Evolutionary conservation across 2,797 vertebrate genomes (phyloP).

Genomic region (Fratercula arctica): DNA sequence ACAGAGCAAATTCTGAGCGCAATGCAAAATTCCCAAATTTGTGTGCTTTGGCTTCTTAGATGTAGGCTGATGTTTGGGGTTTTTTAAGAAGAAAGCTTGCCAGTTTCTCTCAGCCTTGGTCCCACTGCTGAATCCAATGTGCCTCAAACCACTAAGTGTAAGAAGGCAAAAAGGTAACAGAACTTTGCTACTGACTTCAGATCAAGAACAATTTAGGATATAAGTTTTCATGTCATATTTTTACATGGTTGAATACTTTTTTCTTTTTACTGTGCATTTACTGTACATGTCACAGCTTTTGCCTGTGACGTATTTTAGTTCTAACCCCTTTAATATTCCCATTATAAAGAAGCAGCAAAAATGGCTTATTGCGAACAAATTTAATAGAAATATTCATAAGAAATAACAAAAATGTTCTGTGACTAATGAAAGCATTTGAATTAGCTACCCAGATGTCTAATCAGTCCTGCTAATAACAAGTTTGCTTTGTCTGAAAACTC

Average conservation of each 20-base stretch:
- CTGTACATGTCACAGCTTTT: neutral
- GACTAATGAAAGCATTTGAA: neutral
- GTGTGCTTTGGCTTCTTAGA: neutral
- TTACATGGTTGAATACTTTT: neutral
- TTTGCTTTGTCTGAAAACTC: neutral
- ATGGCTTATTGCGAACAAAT: neutral
- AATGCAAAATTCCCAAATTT: neutral
- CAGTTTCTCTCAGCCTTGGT: neutral
- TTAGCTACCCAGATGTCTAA: neutral
- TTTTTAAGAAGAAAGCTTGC: neutral
- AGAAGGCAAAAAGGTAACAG: neutral
- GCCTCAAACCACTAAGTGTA: neutral
- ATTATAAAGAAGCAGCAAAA: neutral
- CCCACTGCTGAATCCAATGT: neutral
- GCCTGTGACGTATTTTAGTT: neutral
- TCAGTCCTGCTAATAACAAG: neutral
- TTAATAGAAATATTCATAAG: neutral
- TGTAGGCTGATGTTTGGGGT: neutral
- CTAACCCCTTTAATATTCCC: neutral
- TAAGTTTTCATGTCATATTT: neutral
- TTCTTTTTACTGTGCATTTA: neutral
- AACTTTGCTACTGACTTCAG: neutral
- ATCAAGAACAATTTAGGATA: neutral
- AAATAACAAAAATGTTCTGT: neutral
- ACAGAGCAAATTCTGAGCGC: neutral